Base-by-base conservation (phyloP, 2,113 vertebrate species). In the Oxygymnocypris stewartii region DNA sequence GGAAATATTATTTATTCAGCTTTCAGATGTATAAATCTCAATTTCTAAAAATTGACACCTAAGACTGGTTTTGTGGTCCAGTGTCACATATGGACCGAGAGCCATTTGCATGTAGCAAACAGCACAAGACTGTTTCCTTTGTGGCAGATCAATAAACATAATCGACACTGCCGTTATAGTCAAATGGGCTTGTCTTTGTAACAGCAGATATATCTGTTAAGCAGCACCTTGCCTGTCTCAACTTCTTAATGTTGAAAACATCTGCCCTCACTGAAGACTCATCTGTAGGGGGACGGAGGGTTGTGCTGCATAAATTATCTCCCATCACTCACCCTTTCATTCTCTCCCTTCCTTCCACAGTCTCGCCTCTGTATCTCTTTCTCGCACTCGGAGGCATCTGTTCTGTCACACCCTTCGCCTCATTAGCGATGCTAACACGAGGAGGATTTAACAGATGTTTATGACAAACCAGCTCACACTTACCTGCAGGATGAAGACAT, bases 371-470 rank as follows among this genome's bases (percentile, higher is more conserved):
- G 61, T 81, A 42, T 86, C 71, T 65, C 44, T 87, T 77, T 77
- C 57, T 84, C 82, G 4, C 49, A 71, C 63, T 44, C 13, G 0
- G 9, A 85, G 37, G 82, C 84, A 90, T 85, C 88, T 87, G 85
- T 87, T 87, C 71, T 25, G 49, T 71, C 57, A 73, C 63, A 49
- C 37, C 71, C 79, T 82, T 28, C 23, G 44, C 25, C 84, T 85
- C 83, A 79, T 90, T 87, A 89, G 47, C 37, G 69, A 75, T 74
- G 59, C 85, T 79, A 78, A 87, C 59, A 67, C 44, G n/a, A 57
- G 25, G 14, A 87, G 42, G 75, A 82, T 63, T 79, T 79, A 90
- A 85, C 87, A 89, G 87, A 89, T 89, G 85, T 89, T 87, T 84
- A 51, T 77, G 78, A 71, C 35, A 85, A 75, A 84, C 81, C 49